These are phyloP conservation scores for Ophioninae sp. DNA, from an alignment of 2,888 invertebrate species.

Conservation along the genomic window DNA sequence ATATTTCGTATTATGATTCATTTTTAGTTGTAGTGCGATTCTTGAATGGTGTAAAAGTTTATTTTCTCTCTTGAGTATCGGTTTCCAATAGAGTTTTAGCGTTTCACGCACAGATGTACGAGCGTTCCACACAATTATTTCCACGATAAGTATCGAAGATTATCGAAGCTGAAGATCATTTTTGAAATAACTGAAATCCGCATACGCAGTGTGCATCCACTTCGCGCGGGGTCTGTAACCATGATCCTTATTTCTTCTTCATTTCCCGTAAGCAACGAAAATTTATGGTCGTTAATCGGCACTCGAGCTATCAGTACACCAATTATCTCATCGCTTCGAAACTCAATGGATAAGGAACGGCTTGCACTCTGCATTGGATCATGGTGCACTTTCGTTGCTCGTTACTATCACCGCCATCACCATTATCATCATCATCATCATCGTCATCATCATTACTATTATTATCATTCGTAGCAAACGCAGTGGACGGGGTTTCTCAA, in stretches of 20 bases:
- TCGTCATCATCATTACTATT: constrained; percentile 48
- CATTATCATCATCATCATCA: constrained; percentile 52
- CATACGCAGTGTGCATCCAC: not conserved
- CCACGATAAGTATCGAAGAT: not conserved
- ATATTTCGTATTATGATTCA: no score
- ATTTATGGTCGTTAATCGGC: constrained; percentile 50
- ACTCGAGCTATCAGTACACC: constrained; percentile 4
- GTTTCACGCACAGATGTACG: no score
- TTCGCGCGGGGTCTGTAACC: not conserved
- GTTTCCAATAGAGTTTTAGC: no score
- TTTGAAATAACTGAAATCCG: not conserved
- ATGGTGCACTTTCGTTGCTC: constrained; percentile 71
- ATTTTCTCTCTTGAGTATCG: no score
- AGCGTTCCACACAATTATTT: no score
- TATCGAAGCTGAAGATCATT: not conserved
- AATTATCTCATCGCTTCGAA: constrained; percentile 48
- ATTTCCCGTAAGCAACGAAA: constrained; percentile 9
- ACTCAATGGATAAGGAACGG: constrained; percentile 59
- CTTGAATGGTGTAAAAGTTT: no score
- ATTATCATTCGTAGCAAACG: constrained; percentile 58
- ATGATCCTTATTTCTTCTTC: constrained; percentile 39
- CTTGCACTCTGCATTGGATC: constrained; percentile 67
- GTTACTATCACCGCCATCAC: constrained; percentile 57
- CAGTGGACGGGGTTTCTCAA: constrained; percentile 68
- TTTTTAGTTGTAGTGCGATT: no score